Evolutionary conservation across 1,140 invertebrate species (phyloP).

Genomic region (Neelides sp.): DNA sequence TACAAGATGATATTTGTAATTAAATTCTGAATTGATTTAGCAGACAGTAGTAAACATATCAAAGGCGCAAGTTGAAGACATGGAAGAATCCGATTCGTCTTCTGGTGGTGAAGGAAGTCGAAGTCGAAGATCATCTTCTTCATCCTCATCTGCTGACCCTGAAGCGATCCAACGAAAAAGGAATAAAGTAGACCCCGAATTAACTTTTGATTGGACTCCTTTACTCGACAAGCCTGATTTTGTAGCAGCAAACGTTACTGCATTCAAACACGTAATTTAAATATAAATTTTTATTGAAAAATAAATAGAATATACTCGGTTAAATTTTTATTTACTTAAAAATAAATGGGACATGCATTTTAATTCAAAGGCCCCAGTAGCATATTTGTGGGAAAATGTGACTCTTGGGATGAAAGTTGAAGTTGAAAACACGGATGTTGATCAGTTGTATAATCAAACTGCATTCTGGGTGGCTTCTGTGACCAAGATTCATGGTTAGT

Average conservation of each 20-base stretch:
- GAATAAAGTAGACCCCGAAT: slow-evolving; percentile 43
- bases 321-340: neutral
- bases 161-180: slow-evolving; percentile 36
- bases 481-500: slow-evolving; percentile 58
- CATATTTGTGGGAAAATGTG: slow-evolving; percentile 85
- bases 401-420: slow-evolving; percentile 90
- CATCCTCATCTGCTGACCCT: slow-evolving; percentile 3
- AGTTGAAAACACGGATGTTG: slow-evolving; percentile 80
- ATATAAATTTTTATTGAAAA: slow-evolving; percentile 7
- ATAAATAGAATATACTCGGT: neutral
- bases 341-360: slow-evolving; percentile 2
- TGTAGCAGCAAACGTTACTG: slow-evolving; percentile 71
- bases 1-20: no score
- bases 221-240: slow-evolving; percentile 62
- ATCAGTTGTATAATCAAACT: slow-evolving; percentile 51
- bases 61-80: no score
- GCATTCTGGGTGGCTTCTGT: slow-evolving; percentile 91
- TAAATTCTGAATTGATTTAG: no score
- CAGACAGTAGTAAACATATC: no score
- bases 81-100: no score
- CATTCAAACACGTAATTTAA: slow-evolving; percentile 65
- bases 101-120: no score
- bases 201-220: slow-evolving; percentile 66
- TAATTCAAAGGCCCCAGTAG: slow-evolving; percentile 57
- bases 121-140: no score